Conservation (phyloP, 1,140 invertebrate species). For the Solenopsis fugax region DNA sequence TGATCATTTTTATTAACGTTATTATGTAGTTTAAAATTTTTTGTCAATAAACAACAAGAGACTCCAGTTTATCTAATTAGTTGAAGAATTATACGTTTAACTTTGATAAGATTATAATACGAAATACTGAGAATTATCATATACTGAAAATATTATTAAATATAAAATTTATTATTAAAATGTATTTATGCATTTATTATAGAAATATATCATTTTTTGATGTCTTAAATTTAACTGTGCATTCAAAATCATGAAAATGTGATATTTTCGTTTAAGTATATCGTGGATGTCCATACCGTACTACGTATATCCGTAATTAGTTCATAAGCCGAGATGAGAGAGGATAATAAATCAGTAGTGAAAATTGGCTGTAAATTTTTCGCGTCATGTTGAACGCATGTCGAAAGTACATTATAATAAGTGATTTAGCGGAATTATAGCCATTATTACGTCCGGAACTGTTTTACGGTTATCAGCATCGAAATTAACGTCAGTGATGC, state of each 20-base stretch:
- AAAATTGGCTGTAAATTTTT: conserved; percentile 62
- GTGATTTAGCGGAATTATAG: conserved; percentile 57
- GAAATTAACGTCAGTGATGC: conserved; percentile 53
- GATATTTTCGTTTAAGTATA: conserved; percentile 9
- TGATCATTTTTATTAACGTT: background rate
- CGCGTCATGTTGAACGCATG: conserved; percentile 25
- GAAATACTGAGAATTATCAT: background rate
- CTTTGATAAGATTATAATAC: background rate
- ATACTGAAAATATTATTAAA: background rate
- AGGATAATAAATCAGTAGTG: conserved; percentile 50
- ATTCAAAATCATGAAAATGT: background rate
- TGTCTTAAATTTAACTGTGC: background rate
- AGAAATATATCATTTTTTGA: background rate
- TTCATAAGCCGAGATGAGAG: conserved; percentile 40
- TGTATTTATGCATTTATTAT: background rate
- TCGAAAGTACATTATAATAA: conserved; percentile 59
- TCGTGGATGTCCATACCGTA: background rate
- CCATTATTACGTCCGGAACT: conserved; percentile 54
- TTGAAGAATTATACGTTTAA: background rate
- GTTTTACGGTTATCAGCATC: conserved; percentile 59
- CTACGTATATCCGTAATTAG: conserved; percentile 14
- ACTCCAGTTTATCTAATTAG: background rate
- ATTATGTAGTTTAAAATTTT: background rate
- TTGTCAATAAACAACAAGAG: background rate
- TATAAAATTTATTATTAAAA: background rate